Evolutionary conservation across 2,113 vertebrate genomes (phyloP).

Genomic region (Pipa parva): DNA sequence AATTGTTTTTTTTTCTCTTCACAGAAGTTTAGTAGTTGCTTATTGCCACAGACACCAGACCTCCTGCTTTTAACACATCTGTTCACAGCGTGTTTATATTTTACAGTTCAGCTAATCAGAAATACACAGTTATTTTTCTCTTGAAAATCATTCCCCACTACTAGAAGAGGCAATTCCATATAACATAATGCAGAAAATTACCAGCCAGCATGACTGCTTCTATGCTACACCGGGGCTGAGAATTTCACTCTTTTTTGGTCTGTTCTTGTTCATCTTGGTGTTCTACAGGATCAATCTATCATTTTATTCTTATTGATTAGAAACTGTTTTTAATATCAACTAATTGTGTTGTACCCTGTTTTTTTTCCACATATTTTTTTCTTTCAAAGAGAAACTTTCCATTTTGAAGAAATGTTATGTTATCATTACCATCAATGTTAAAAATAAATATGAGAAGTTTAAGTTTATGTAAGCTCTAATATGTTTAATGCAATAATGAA

Average conservation of each 20-base stretch:
- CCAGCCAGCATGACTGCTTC: not conserved
- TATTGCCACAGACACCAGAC: slow-evolving; percentile 3
- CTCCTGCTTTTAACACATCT: slow-evolving; percentile 31
- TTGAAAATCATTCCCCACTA: slow-evolving; percentile 23
- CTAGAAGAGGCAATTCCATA: slow-evolving; percentile 29
- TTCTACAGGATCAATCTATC: too few species aligned
- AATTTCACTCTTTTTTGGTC: slow-evolving; percentile 17
- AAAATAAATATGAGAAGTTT: too few species aligned
- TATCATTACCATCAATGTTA: too few species aligned
- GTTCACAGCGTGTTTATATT: slow-evolving; percentile 34
- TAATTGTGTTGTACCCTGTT: too few species aligned
- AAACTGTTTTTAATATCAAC: too few species aligned
- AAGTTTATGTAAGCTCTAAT: too few species aligned
- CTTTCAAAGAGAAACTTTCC: too few species aligned
- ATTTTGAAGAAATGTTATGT: too few species aligned
- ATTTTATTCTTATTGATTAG: too few species aligned
- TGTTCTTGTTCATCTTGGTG: too few species aligned
- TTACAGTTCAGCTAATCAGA: slow-evolving; percentile 37
- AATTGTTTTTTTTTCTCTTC: not conserved
- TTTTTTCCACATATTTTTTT: too few species aligned
- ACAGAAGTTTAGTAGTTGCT: slow-evolving; percentile 2
- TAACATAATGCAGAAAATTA: slow-evolving; percentile 30
- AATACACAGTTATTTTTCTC: slow-evolving; percentile 34
- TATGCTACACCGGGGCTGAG: slow-evolving; percentile 1
- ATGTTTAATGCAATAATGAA: too few species aligned